These are phyloP conservation scores for Melanchra persicariae DNA, from an alignment of 2,888 invertebrate species.

Conservation along the genomic window DNA sequence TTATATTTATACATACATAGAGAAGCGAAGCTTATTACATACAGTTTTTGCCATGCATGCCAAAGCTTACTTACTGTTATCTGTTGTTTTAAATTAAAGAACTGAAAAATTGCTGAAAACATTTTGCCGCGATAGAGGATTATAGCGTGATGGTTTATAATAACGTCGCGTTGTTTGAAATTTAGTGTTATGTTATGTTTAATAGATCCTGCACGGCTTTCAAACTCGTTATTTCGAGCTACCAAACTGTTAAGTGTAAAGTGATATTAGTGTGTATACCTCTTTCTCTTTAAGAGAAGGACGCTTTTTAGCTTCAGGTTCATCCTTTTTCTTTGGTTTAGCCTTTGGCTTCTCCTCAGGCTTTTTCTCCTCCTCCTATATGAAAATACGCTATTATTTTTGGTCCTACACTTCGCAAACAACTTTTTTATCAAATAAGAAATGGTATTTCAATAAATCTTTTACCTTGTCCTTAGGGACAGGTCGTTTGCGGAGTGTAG, in stretches of 20 bases:
- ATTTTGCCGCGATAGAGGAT: slow-evolving; percentile 68
- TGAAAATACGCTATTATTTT: slow-evolving; percentile 46
- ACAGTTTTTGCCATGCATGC: slow-evolving; percentile 74
- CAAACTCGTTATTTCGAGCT: slow-evolving; percentile 65
- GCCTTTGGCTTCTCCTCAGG: slow-evolving; percentile 87
- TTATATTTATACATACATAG: slow-evolving; percentile 66
- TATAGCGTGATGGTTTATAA: slow-evolving; percentile 62
- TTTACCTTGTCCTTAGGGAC: slow-evolving; percentile 87
- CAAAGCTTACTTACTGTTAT: slow-evolving; percentile 65
- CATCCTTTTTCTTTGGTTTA: slow-evolving; percentile 84
- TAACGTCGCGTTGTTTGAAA: slow-evolving; percentile 60
- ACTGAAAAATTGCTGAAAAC: slow-evolving; percentile 52
- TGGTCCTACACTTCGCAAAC: slow-evolving; percentile 19
- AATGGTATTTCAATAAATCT: slow-evolving; percentile 4
- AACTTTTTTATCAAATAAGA: not conserved
- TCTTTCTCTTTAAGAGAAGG: slow-evolving; percentile 87
- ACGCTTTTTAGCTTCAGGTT: slow-evolving; percentile 84
- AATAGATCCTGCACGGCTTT: slow-evolving; percentile 50
- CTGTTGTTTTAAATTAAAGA: slow-evolving; percentile 44
- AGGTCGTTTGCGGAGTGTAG: slow-evolving; percentile 85
- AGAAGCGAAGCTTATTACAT: slow-evolving; percentile 77
- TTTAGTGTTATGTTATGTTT: slow-evolving; percentile 68
- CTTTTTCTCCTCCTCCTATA: slow-evolving; percentile 86
- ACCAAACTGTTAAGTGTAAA: slow-evolving; percentile 69
- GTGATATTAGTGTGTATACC: slow-evolving; percentile 75